phyloP scores from a whole-genome alignment of 2,888 invertebrate species.

The Lasioglossum marginatum region DNA sequence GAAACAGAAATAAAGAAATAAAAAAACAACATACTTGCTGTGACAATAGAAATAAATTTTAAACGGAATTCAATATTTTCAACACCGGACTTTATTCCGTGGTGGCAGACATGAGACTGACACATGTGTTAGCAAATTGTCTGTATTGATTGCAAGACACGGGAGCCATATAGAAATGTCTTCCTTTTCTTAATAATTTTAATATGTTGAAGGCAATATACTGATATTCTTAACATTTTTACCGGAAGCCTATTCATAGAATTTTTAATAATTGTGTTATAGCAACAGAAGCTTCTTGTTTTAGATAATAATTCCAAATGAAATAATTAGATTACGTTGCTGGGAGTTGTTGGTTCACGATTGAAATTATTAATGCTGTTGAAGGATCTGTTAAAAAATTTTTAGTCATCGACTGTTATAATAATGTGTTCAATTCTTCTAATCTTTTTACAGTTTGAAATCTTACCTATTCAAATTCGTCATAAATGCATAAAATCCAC shows the following conservation, averaged over 20 bases:
- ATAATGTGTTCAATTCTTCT: background rate
- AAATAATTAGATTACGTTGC: background rate
- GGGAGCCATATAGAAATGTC: background rate
- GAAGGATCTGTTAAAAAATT: background rate
- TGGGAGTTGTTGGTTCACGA: background rate
- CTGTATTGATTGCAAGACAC: background rate
- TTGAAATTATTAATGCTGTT: constrained; percentile 1
- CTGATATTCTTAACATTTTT: no score
- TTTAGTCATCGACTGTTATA: background rate
- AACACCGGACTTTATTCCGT: no score
- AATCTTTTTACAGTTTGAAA: background rate
- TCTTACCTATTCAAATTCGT: background rate
- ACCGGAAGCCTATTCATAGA: background rate
- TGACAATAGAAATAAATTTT: no score
- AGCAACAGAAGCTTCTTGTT: background rate
- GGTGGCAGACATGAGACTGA: no score
- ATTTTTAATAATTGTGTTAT: background rate
- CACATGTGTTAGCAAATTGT: no score
- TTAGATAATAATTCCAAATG: background rate
- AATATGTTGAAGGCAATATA: no score
- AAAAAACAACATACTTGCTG: no score
- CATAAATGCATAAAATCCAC: background rate
- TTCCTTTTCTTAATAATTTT: background rate
- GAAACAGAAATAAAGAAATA: no score
- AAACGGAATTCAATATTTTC: no score